A percentile compares a stretch with the other conserved stretches of the same genome.
Conservation (phyloP, 1,140 invertebrate genomes). For the Drosophila seguyi region DNA sequence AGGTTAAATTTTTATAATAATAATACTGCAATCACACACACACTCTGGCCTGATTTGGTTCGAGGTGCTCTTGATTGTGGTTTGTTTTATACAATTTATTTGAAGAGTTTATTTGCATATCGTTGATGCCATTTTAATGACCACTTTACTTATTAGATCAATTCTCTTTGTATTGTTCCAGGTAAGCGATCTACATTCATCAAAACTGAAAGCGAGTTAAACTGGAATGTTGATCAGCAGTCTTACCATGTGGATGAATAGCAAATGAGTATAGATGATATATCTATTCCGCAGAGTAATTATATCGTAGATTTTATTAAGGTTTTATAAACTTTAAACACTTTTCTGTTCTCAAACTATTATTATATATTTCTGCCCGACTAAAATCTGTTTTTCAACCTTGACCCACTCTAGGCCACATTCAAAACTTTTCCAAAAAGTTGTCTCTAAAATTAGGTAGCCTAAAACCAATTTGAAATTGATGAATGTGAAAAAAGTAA, state of each 20-base stretch:
- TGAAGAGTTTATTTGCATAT: slow-evolving; percentile 19
- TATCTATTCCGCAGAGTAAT: background rate
- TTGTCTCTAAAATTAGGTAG: background rate
- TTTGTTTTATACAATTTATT: slow-evolving; percentile 3
- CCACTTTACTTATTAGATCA: slow-evolving; percentile 37
- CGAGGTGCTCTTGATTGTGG: background rate
- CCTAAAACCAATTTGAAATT: slow-evolving; percentile 10
- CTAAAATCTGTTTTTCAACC: background rate
- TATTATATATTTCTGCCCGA: no score
- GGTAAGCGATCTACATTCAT: slow-evolving; percentile 47
- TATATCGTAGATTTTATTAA: background rate
- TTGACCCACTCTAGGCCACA: slow-evolving; percentile 8
- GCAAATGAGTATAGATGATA: background rate
- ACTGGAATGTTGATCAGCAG: slow-evolving; percentile 3
- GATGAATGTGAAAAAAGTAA: slow-evolving; percentile 35
- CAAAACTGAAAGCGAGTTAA: slow-evolving; percentile 37
- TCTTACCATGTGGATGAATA: slow-evolving; percentile 7
- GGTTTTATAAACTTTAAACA: no score
- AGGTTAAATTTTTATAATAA: slow-evolving; percentile 19
- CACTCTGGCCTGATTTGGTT: background rate
- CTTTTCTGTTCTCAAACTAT: background rate
- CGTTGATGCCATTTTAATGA: slow-evolving; percentile 35
- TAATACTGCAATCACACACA: slow-evolving; percentile 3
- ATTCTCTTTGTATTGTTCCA: slow-evolving; percentile 41
- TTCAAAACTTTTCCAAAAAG: slow-evolving; percentile 3